Conservation (phyloP, 2,113 vertebrate species). For the Albula goreensis region DNA sequence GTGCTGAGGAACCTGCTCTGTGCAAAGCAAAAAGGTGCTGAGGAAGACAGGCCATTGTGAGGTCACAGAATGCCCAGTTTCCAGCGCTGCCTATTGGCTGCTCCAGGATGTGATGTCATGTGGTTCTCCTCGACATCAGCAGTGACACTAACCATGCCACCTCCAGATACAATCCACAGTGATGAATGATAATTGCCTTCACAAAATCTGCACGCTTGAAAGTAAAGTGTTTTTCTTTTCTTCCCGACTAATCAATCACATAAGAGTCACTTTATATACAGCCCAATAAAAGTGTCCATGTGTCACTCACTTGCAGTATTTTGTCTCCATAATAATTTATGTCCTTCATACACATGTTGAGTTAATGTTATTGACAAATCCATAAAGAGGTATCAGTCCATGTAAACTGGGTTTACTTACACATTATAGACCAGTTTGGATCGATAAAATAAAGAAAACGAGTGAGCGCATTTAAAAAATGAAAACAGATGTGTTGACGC, state of each 20-base stretch:
- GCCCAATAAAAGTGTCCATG: constrained; percentile 13
- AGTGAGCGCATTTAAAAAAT: constrained; percentile 59
- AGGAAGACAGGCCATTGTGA: not conserved
- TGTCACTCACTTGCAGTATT: not conserved
- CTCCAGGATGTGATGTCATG: constrained; percentile 33
- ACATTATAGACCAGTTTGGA: constrained; percentile 64
- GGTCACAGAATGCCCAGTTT: not conserved
- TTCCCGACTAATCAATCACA: constrained; percentile 24
- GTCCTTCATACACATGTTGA: not conserved
- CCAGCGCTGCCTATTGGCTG: constrained; percentile 26
- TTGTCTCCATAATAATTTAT: not conserved
- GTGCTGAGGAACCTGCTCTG: constrained; percentile 3
- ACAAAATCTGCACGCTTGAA: constrained; percentile 46
- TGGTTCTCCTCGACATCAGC: constrained; percentile 36
- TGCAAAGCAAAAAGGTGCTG: not conserved
- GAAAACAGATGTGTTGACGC: constrained; percentile 67
- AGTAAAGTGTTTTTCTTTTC: constrained; percentile 40
- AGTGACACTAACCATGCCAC: constrained; percentile 57
- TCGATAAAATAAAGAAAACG: constrained; percentile 54
- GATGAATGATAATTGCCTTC: constrained; percentile 70
- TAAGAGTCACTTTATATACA: constrained; percentile 43
- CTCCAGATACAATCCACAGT: constrained; percentile 62
- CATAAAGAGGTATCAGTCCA: not conserved
- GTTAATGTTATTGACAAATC: not conserved
- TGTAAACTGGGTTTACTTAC: constrained; percentile 44